Base-by-base conservation (phyloP, 2,888 invertebrate genomes). In the Phalera bucephala region DNA sequence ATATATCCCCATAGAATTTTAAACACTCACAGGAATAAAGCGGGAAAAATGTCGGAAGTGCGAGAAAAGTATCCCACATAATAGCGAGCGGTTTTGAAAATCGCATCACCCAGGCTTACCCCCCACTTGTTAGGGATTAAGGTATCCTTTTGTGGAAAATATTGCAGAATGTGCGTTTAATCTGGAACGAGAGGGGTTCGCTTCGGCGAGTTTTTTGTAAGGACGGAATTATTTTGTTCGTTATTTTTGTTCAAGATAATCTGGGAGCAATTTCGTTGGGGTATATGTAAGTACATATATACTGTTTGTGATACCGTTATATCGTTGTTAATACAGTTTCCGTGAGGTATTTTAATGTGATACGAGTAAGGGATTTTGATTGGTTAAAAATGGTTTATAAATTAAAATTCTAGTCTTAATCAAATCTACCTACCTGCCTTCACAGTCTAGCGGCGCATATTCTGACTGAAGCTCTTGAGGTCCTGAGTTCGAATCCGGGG, bases 141-240 rank as follows among this genome's bases (percentile, higher is more conserved):
- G 87, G 86, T 87, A 86, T 80, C 82, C 84, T 86, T 87, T 88
- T 85, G 87, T 86, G 71, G 78, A 68, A 84, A 83, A 87, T 85
- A 87, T 86, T 79, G 86, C 87, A 79, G 83, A 83, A 79, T 82
- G 80, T 82, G 76, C 85, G 83, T 82, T 86, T 85, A 87, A 88
- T 88, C 86, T 82, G 72, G 55, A 66, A 57, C 64, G 68, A 53
- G 66, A 52, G 62, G 66, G 64, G 66, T 54, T 80, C 76, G 86
- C 77, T 78, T 63, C 73, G 76, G 55, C 72, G 59, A 70, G 60
- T 74, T 78, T 81, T 84, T 79, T 81, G 72, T 78, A 67, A 72
- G 64, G 61, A 60, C 64, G 29, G 8, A 5, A 54, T 66, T 75
- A 72, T 72, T 25, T 23, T 21, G 9, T 21, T 21, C n/a, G n/a